phyloP scores from a whole-genome alignment of 2,797 vertebrate genomes.

The Semaprochilodus insignis region DNA sequence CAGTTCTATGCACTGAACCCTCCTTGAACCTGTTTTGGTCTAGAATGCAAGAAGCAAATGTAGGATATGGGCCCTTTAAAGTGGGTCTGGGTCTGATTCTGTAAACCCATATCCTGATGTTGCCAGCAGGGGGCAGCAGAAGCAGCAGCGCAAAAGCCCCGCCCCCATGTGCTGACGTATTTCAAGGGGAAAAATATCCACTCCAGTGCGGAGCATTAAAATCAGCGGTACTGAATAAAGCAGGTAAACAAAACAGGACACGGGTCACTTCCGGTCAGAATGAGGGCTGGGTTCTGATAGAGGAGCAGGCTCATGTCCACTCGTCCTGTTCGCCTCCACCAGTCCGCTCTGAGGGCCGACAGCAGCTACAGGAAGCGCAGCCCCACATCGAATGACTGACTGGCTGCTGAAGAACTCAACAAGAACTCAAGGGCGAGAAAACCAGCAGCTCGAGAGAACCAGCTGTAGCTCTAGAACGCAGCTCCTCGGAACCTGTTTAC shows the following conservation, averaged over 20 bases:
- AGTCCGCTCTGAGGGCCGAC: neutral
- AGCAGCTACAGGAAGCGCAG: constrained; percentile 4
- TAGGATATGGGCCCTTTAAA: too few relatives aligned
- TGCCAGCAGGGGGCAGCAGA: neutral
- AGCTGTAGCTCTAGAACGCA: neutral
- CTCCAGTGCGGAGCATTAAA: neutral
- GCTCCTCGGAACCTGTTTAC: neutral
- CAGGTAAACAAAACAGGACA: neutral
- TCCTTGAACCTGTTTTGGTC: too few relatives aligned
- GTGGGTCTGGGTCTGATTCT: too few relatives aligned
- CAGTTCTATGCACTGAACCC: too few relatives aligned
- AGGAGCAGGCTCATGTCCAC: neutral
- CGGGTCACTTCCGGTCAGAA: neutral
- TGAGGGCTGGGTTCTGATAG: neutral
- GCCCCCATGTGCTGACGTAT: neutral
- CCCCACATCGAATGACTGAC: neutral
- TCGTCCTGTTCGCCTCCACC: neutral
- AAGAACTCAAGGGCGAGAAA: neutral
- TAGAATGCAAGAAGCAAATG: too few relatives aligned
- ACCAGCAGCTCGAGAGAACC: neutral
- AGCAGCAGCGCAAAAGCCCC: neutral
- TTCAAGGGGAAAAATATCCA: neutral
- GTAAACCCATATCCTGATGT: too few relatives aligned
- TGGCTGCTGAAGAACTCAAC: neutral
- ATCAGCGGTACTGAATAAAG: too few relatives aligned